phyloP scores from a whole-genome alignment of 2,113 vertebrate species.

The Azemiops feae region DNA sequence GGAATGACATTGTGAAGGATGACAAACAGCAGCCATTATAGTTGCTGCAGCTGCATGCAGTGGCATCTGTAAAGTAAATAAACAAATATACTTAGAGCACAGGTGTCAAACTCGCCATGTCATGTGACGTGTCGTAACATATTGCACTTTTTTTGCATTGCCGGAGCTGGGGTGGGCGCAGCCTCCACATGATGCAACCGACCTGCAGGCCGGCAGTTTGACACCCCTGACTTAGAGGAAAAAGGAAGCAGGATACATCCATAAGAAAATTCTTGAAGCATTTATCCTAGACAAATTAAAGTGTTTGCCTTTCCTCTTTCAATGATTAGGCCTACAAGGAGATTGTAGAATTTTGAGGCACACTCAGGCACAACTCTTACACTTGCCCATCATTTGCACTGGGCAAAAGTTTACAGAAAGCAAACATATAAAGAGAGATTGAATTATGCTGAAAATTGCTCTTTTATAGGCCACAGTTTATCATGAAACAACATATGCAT shows the following conservation, averaged over 20 bases:
- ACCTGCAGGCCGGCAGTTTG: too few species aligned
- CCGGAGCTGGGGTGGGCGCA: too few species aligned
- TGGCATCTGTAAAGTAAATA: neutral
- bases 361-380: neutral
- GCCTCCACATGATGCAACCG: too few species aligned
- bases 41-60: neutral
- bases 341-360: neutral
- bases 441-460: neutral
- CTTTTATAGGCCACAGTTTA: neutral
- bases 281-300: neutral
- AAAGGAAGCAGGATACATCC: neutral
- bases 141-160: too few species aligned
- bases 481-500: neutral
- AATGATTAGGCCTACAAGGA: neutral
- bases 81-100: neutral
- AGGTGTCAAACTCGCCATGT: too few species aligned
- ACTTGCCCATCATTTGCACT: neutral
- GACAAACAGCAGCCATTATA: neutral
- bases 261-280: neutral
- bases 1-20: neutral
- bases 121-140: too few species aligned
- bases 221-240: too few species aligned
- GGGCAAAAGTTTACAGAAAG: neutral
- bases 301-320: neutral
- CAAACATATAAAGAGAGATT: neutral